These are phyloP conservation scores for Camelus dromedarius DNA, from an alignment of 2,113 vertebrate species.

Conservation along the genomic window DNA sequence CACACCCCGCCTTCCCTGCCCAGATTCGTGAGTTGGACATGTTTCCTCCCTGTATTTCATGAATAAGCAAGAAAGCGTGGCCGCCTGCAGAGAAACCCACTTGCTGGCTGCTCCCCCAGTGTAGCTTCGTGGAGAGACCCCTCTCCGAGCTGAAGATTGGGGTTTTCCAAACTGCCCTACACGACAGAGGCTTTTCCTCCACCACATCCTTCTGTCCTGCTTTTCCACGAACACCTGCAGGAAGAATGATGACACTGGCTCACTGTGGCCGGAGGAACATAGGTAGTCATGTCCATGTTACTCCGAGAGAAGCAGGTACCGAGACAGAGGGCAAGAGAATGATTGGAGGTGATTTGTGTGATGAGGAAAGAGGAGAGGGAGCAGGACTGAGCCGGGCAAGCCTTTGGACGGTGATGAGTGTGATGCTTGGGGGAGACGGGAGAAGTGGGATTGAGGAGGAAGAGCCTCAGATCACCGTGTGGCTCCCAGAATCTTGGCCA, in stretches of 20 bases:
- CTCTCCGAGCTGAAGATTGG: not conserved
- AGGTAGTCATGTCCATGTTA: rapidly evolving
- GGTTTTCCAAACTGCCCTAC: not conserved
- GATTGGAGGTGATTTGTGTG: not conserved
- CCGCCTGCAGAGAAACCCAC: not conserved
- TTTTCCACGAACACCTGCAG: not conserved
- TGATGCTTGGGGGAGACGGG: not conserved
- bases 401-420: not conserved
- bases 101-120: not conserved
- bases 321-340: not conserved
- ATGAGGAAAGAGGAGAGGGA: not conserved
- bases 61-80: not conserved
- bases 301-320: not conserved
- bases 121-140: not conserved
- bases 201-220: not conserved
- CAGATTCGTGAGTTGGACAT: no score
- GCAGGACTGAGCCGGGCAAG: not conserved
- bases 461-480: rapidly evolving
- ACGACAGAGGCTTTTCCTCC: rapidly evolving
- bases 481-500: not conserved
- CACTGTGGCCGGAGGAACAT: not conserved
- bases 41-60: not conserved
- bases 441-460: no score
- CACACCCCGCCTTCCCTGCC: rapidly evolving
- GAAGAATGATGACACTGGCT: not conserved